phyloP scores from a whole-genome alignment of 2,888 invertebrate genomes.

The Clusia tigrina region DNA sequence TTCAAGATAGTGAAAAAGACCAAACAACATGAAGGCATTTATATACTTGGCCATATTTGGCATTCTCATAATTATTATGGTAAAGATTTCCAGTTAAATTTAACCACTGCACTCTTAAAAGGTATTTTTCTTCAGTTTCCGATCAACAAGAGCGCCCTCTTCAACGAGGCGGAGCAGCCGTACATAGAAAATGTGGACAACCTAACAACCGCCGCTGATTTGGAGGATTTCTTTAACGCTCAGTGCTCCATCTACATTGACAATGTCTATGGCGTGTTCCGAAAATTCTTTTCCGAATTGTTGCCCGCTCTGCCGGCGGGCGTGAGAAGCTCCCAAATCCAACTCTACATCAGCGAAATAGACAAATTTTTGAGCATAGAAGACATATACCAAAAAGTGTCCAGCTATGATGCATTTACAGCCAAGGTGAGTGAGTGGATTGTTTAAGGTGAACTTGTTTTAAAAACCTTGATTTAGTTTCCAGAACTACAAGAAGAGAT shows the following conservation, averaged over 20 bases:
- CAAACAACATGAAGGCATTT: not conserved
- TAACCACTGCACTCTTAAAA: no score
- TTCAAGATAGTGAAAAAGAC: not conserved
- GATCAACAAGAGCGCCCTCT: not conserved
- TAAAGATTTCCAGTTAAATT: no score
- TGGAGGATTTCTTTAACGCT: slow-evolving; percentile 12
- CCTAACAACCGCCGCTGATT: slow-evolving; percentile 10
- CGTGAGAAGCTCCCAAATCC: slow-evolving; percentile 3
- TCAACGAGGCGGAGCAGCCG: slow-evolving; percentile 4
- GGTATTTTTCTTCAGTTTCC: no score
- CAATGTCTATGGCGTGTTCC: slow-evolving; percentile 19
- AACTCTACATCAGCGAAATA: slow-evolving; percentile 1
- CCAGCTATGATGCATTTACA: slow-evolving; percentile 10
- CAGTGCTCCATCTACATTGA: slow-evolving; percentile 22
- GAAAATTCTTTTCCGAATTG: slow-evolving; percentile 20
- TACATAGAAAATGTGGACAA: slow-evolving; percentile 18
- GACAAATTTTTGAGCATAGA: slow-evolving; percentile 3
- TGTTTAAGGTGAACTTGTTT: slow-evolving; percentile 1
- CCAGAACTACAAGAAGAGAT: not conserved
- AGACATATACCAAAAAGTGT: slow-evolving; percentile 6
- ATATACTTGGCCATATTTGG: not conserved
- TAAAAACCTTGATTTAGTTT: no score
- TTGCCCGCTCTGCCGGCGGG: slow-evolving; percentile 16
- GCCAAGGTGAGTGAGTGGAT: not conserved
- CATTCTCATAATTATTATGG: not conserved